Conservation (phyloP, 2,797 vertebrate genomes). For the Remorina albescens region DNA sequence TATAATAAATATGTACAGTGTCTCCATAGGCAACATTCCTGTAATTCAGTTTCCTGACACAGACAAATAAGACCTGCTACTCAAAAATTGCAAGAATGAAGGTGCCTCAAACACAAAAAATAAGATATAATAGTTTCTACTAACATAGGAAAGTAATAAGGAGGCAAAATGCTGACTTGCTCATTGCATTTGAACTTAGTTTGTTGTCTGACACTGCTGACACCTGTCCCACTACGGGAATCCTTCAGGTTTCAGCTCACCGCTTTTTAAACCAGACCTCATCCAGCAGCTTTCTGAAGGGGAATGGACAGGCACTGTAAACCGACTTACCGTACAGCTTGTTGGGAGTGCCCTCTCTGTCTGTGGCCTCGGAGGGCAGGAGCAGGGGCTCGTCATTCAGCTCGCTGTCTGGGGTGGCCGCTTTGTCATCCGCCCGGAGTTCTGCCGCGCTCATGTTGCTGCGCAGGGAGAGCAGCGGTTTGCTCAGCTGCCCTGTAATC, state of each 20-base stretch:
- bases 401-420: conserved; percentile 95
- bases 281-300: conserved; percentile 16
- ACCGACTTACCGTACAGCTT: conserved; percentile 97
- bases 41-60: not conserved
- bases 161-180: conserved; percentile 30
- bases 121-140: not conserved
- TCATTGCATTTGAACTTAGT: conserved; percentile 63
- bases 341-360: conserved; percentile 94
- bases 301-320: conserved; percentile 1
- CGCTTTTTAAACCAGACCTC: conserved; percentile 34
- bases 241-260: conserved; percentile 27
- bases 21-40: conserved; percentile 4
- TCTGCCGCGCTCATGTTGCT: conserved; percentile 98
- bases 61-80: conserved; percentile 6
- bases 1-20: conserved; percentile 1
- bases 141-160: conserved; percentile 14
- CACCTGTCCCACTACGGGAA: conserved; percentile 76
- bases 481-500: conserved; percentile 99
- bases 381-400: conserved; percentile 94
- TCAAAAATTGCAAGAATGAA: not conserved
- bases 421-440: conserved; percentile 96
- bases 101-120: conserved; percentile 10
- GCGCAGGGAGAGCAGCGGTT: conserved; percentile 97
- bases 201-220: conserved; percentile 53
- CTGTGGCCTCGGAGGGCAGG: conserved; percentile 92